phyloP scores from a whole-genome alignment of 2,888 invertebrate genomes.

The Rugalucina vietnamica region DNA sequence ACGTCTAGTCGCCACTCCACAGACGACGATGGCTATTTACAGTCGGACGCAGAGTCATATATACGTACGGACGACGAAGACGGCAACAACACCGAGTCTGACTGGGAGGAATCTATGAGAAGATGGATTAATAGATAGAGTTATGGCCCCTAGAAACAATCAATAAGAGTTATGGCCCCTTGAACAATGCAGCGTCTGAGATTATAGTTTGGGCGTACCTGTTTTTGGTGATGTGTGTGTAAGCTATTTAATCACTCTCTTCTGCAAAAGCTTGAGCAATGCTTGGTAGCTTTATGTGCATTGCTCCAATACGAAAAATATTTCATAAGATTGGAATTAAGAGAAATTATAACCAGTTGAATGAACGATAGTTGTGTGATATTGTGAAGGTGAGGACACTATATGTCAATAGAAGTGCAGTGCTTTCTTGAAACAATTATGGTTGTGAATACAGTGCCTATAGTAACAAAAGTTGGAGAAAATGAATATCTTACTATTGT shows the following conservation, averaged over 20 bases:
- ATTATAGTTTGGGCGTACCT: not conserved
- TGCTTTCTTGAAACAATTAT: not conserved
- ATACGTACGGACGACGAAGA: constrained; percentile 85
- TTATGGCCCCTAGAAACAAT: not conserved
- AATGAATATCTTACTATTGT: no score
- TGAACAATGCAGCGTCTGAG: not conserved
- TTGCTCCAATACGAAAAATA: not conserved
- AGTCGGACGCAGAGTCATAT: constrained; percentile 84
- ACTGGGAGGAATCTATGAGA: constrained; percentile 88
- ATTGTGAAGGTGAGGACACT: not conserved
- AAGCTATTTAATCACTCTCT: not conserved
- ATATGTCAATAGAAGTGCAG: not conserved
- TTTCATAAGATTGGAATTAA: not conserved
- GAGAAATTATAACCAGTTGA: not conserved
- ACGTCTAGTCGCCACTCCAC: constrained; percentile 78
- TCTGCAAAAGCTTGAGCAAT: not conserved
- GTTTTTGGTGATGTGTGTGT: not conserved
- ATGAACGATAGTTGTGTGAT: not conserved
- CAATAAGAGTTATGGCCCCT: not conserved
- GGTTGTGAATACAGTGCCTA: not conserved
- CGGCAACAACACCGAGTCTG: constrained; percentile 86
- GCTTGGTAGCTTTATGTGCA: not conserved
- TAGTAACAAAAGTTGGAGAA: not conserved
- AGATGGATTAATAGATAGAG: constrained; percentile 87
- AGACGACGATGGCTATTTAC: constrained; percentile 81